These are phyloP conservation scores for Idaea dimidiata DNA, from an alignment of 2,888 invertebrate species.

Conservation along the genomic window DNA sequence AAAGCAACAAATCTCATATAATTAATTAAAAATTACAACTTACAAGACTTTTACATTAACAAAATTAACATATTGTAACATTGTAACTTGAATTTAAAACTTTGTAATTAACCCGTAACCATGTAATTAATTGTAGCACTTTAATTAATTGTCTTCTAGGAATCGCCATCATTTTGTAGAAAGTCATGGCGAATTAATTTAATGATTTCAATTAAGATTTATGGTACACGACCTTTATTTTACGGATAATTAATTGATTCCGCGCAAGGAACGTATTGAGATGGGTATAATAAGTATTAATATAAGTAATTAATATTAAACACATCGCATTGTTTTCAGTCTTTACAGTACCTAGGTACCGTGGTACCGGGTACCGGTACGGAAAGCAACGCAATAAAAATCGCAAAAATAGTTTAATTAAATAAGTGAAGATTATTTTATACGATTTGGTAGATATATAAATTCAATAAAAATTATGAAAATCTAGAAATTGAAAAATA, in stretches of 20 bases:
- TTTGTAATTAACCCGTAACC: conserved; percentile 4
- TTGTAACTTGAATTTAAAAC: neutral
- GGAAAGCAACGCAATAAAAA: too few relatives aligned
- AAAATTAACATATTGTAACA: conserved; percentile 8
- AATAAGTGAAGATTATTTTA: too few relatives aligned
- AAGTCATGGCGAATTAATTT: conserved; percentile 10
- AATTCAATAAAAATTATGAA: too few relatives aligned
- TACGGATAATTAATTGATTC: conserved; percentile 10
- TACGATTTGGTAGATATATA: too few relatives aligned
- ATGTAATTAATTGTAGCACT: neutral
- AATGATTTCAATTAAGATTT: neutral
- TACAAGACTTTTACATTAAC: conserved; percentile 5
- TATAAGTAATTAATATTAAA: conserved; percentile 15
- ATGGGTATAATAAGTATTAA: conserved; percentile 12
- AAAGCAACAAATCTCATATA: neutral
- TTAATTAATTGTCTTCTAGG: neutral
- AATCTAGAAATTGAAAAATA: too few relatives aligned
- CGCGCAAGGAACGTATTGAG: neutral
- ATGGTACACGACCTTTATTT: conserved; percentile 5
- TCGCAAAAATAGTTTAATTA: too few relatives aligned
- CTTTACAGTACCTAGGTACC: too few relatives aligned
- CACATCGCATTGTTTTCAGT: too few relatives aligned
- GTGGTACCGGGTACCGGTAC: too few relatives aligned
- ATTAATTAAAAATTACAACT: neutral
- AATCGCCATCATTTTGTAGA: neutral